Evolutionary conservation across 2,797 vertebrate genomes (phyloP), one percentile per base, ranked within the genome.

Genomic region (Caiman crocodilus): DNA sequence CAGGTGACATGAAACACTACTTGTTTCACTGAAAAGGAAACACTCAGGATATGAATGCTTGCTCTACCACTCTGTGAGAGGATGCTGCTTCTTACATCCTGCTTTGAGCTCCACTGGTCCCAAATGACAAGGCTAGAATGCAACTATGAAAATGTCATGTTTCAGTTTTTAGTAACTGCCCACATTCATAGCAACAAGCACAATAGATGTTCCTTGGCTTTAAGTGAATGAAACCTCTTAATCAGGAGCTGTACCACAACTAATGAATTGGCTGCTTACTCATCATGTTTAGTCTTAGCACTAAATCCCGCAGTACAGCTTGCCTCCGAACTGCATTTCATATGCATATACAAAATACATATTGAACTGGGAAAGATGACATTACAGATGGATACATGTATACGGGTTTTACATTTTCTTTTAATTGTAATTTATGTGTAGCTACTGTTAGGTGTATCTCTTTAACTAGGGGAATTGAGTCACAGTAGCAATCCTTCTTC

Each of bases 211-310:
- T 94, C 42, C 56, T 90, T n/a, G n/a, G 73, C 58, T 74, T 67
- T 16, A 58, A n/a, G 73, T 85, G 81, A 94, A 87, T 63, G 93
- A 90, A 90, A 71, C 55, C 78, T 94, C 74, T 96, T 89, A 95
- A 94, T 94, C 90, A 79, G 74, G 86, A 89, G 55, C 57, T 67
- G 7, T 82, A 28, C 2, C 4, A 58, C 81, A 79, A 84, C 89
- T 95, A 78, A 74, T 87, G 91, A 80, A 93, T 61, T 60, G 87
- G 64, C 76, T 89, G 86, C 86, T 91, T 94, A 55, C 74, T 95
- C 92, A 79, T 79, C 2, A 0, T 18, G 65, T 84, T 86, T 74
- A 2, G 1, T 60, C 26, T 90, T 6, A 42, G 80, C 0, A 0
- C 25, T 71, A 28, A 80, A 76, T 90, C 88, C 76, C 90, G 69